phyloP scores from a whole-genome alignment of 2,888 invertebrate genomes.

The Eupithecia abbreviata region DNA sequence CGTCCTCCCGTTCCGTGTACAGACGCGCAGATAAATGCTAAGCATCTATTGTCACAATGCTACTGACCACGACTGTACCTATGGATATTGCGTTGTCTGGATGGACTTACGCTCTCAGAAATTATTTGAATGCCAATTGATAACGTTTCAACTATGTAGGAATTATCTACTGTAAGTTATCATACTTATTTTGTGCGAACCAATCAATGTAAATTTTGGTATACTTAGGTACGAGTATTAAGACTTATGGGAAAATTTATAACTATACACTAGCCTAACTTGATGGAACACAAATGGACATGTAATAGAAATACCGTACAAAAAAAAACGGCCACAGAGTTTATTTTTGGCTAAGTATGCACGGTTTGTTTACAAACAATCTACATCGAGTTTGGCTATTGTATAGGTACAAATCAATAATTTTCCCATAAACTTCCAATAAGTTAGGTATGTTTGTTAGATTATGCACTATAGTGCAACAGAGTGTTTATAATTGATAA shows the following conservation, averaged over 20 bases:
- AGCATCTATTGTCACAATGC: constrained; percentile 46
- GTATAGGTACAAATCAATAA: no score
- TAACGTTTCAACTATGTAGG: neutral
- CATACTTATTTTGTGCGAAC: no score
- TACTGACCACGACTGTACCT: constrained; percentile 48
- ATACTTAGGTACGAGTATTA: no score
- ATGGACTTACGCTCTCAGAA: neutral
- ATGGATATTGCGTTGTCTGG: neutral
- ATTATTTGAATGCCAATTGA: neutral
- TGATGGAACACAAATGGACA: no score
- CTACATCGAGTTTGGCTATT: no score
- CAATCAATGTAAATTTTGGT: neutral
- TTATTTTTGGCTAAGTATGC: no score
- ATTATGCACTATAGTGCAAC: no score
- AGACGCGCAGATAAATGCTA: constrained; percentile 57
- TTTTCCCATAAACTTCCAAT: neutral
- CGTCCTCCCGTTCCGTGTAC: constrained; percentile 68
- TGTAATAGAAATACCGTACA: no score
- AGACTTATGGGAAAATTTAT: neutral
- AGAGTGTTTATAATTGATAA: neutral
- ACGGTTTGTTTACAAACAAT: no score
- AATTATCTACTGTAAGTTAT: neutral
- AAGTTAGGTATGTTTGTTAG: neutral
- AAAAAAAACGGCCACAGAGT: no score
- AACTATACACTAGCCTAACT: neutral